Percentiles rank a stretch among this genome's conserved stretches.
Evolutionary conservation across 2,888 invertebrate genomes (phyloP).

Genomic region (Halocaridina rubra): DNA sequence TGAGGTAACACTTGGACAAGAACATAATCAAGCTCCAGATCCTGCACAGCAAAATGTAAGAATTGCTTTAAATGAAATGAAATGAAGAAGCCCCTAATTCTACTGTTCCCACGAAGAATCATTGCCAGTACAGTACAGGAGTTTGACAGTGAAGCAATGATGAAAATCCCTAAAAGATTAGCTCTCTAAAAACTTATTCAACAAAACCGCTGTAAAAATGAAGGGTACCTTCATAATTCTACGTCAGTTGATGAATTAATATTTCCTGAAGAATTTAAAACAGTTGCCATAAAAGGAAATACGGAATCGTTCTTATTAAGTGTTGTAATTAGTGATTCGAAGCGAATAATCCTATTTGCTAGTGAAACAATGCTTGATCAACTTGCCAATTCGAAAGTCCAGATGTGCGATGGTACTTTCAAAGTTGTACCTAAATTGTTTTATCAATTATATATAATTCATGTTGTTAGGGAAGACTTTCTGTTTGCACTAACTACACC

Average conservation of each 20-base stretch:
- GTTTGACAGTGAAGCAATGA: not conserved
- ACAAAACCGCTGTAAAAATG: not conserved
- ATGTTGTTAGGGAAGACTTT: too few species aligned
- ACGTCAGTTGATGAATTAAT: not conserved
- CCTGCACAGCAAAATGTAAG: not conserved
- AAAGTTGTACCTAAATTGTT: not conserved
- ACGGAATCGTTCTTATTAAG: not conserved
- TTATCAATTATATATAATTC: too few species aligned
- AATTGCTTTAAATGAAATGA: not conserved
- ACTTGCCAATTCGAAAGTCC: not conserved
- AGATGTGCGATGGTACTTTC: not conserved
- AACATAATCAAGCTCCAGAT: not conserved
- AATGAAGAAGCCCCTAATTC: not conserved
- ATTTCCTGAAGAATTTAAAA: not conserved
- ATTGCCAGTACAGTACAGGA: not conserved
- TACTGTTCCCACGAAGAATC: not conserved
- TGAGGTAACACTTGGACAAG: not conserved
- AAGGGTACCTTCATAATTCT: too few species aligned
- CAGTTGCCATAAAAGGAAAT: not conserved
- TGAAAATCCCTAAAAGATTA: not conserved
- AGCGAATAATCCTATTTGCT: not conserved
- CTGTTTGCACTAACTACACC: too few species aligned
- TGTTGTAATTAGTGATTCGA: not conserved
- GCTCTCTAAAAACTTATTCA: not conserved
- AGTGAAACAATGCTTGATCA: not conserved